A percentile compares a stretch with the other conserved stretches of the same genome.
Conservation (phyloP, 2,888 invertebrate species). For the Tanytarsus gracilentus region DNA sequence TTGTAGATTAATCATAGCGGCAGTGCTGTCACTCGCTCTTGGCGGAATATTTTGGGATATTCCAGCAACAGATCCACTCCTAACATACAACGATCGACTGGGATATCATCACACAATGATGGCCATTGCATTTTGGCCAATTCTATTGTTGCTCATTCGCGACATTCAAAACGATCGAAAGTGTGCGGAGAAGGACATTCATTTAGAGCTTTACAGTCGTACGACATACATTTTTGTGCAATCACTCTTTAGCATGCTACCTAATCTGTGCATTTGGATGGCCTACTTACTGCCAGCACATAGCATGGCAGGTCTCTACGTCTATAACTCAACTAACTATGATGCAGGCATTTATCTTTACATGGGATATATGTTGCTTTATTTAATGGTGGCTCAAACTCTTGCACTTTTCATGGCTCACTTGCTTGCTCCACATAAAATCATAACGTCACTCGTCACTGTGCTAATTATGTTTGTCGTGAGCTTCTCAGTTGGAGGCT, state of each 20-base stretch:
- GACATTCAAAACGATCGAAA: conserved; percentile 46
- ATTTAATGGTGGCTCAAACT: conserved; percentile 59
- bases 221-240: conserved; percentile 70
- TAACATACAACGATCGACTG: conserved; percentile 64
- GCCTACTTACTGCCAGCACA: conserved; percentile 81
- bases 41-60: conserved; percentile 88
- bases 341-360: conserved; percentile 63
- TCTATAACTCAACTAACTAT: conserved; percentile 54
- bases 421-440: conserved; percentile 55
- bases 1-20: conserved; percentile 66
- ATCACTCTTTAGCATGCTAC: conserved; percentile 70
- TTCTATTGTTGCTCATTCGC: conserved; percentile 51
- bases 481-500: conserved; percentile 54
- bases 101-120: conserved; percentile 82
- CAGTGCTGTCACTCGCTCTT: conserved; percentile 69
- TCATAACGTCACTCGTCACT: conserved; percentile 53
- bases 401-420: conserved; percentile 58
- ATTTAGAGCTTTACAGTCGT: conserved; percentile 69
- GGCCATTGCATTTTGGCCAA: conserved; percentile 69
- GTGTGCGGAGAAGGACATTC: conserved; percentile 70
- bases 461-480: conserved; percentile 52
- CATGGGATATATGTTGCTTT: conserved; percentile 63
- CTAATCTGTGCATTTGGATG: conserved; percentile 70
- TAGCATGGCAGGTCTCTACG: conserved; percentile 77
- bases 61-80: conserved; percentile 62